Base-by-base conservation (phyloP, 2,888 invertebrate genomes). In the Venustoraphidia nigricollis region DNA sequence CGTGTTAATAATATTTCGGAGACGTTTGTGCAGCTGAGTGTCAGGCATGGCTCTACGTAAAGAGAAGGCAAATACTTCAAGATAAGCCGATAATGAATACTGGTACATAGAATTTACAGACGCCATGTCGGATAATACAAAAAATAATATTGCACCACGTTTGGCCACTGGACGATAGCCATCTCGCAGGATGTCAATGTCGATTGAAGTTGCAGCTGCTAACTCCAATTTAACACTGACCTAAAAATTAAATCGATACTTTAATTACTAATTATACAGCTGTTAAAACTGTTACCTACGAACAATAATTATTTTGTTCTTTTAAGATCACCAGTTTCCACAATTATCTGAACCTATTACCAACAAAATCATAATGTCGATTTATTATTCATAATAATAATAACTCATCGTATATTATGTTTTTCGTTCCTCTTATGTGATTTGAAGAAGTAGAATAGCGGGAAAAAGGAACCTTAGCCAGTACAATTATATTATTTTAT, bases 91-190 rank as follows among this genome's bases (percentile, higher is more conserved):
- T 48, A 94, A 68, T 0, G 93, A 91, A 65, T 92, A 93, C 60
- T 94, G 93, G 62, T 94, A 94, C 93, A 94, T 94, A 37, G 77
- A 68, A 64, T 89, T 91, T 3, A 94, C 86, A 1, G 76, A 75
- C 0, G 91, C 83, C 89, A 94, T 88, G 61, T 93, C 91, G 0
- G 89, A 81, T 14, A 94, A 68, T 1, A 92, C 89, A 62, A 93
- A 94, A 68, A 92, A 94, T 45, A 94, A 69, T 45, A 92, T 83
- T 5, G 93, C 91, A 6, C 92, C 93, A 46, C 92, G 76, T 56
- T 78, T 81, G 0, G 93, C 91, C 0, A 83, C 90, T 1, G 86
- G 78, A 34, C 91, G 74, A 67, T 94, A 94, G 0, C 85, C 87
- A 56, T 92, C 86, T 42, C 93, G 73, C 0, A 91, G 68, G 47